Base-by-base conservation (phyloP, 1,140 invertebrate genomes). In the Nautilus pompilius region DNA sequence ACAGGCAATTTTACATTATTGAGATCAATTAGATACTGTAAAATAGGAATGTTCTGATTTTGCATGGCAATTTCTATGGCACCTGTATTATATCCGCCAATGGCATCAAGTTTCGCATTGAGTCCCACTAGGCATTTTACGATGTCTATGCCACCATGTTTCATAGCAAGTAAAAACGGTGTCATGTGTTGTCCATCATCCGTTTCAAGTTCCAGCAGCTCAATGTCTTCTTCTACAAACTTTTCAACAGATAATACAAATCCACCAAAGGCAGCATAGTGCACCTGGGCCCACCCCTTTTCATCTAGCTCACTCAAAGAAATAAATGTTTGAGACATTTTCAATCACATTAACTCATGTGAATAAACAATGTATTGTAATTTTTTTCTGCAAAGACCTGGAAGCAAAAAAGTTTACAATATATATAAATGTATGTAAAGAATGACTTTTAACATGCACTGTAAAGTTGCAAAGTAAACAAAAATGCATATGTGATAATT, bases 211-310 rank as follows among this genome's bases (percentile, higher is more conserved):
- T 82, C 79, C 41, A 82, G 61, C 22, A 73, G 70, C 17, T 68
- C 67, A 0, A 58, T 68, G 59, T 77, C 72, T 22, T 73, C 75
- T 55, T 72, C 66, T 20, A 80, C 69, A 62, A 80, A 81, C 34
- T 73, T 65, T 36, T 80, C 74, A 13, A 82, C 60, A 6, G 80
- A 80, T 61, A 78, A 79, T 20, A 77, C 57, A 65, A 72, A 81
- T 13, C 79, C 79, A 4, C 70, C 60, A 60, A 73, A 74, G 49
- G 78, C 75, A 51, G 79, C 80, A 58, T 77, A 72, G 63, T 82
- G 80, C 45, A 82, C 76, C 56, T 80, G 76, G 26, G 71, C 74
- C 78, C 78, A 80, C 3, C 78, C 80, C 60, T 69, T 74, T 45
- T 78, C 74, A 66, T 82, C 79, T 51, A 70, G 67, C 22, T 80